Percentiles rank a stretch among this genome's conserved stretches.
These are phyloP conservation scores for Phoenicopterus ruber DNA, from an alignment of 2,113 vertebrate species.

Conservation along the genomic window DNA sequence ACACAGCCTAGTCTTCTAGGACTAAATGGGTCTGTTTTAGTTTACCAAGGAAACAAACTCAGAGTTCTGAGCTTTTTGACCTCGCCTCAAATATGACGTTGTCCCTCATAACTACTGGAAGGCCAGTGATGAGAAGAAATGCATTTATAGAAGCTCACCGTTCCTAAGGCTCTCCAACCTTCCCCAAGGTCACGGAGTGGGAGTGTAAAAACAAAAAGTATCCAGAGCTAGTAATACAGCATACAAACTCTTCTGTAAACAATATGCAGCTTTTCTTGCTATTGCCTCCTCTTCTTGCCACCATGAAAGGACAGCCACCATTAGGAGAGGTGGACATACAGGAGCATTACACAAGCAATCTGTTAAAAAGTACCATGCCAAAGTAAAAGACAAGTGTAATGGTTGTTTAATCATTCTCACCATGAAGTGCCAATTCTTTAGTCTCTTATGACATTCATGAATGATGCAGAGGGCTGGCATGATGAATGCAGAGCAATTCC, in stretches of 20 bases:
- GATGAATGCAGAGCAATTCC: constrained; percentile 74
- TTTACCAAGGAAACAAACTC: neutral
- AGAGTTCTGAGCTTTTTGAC: neutral
- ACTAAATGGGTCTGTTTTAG: neutral
- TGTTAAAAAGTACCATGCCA: constrained; percentile 38
- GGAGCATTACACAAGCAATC: neutral
- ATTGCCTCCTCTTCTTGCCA: neutral
- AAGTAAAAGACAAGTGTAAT: constrained; percentile 62
- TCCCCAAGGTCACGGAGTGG: neutral
- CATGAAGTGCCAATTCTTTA: constrained; percentile 73
- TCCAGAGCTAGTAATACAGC: neutral
- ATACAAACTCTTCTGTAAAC: neutral
- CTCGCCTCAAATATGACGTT: neutral
- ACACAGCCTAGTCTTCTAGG: neutral
- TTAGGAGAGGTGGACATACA: neutral
- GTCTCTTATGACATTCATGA: constrained; percentile 76
- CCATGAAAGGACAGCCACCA: neutral
- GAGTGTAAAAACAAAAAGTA: neutral
- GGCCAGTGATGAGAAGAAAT: neutral
- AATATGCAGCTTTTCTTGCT: neutral
- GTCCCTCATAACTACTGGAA: neutral
- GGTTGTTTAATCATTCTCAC: constrained; percentile 73
- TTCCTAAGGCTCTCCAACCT: neutral
- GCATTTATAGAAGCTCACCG: neutral
- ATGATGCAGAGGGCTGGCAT: constrained; percentile 71